Evolutionary conservation across 1,140 invertebrate species (phyloP).

Genomic region (Drosophila serrata): DNA sequence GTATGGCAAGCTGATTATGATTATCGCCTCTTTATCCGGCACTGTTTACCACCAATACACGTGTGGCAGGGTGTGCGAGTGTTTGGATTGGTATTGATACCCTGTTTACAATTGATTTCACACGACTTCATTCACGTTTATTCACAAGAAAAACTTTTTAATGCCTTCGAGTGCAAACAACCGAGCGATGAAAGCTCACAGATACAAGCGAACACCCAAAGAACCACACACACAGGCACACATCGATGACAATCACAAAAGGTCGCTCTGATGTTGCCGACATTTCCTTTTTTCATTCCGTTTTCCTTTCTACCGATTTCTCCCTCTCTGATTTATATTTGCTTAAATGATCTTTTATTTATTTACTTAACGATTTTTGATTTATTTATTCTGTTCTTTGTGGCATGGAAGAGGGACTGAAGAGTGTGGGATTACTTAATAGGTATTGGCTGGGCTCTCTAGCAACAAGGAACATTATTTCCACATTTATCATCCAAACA

Average conservation of each 20-base stretch:
- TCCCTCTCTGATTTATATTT: slow-evolving; percentile 52
- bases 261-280: slow-evolving; percentile 34
- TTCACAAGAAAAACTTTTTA: slow-evolving; percentile 77
- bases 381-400: slow-evolving; percentile 50
- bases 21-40: slow-evolving; percentile 60
- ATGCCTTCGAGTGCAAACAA: slow-evolving; percentile 76
- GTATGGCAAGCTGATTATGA: slow-evolving; percentile 64
- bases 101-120: slow-evolving; percentile 79
- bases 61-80: slow-evolving; percentile 15
- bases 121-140: slow-evolving; percentile 76
- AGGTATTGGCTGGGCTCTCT: slow-evolving; percentile 1
- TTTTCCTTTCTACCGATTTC: slow-evolving; percentile 12
- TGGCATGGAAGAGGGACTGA: background rate
- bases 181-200: slow-evolving; percentile 55
- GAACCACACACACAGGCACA: background rate
- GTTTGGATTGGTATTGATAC: slow-evolving; percentile 72
- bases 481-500: slow-evolving; percentile 71
- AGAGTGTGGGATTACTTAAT: background rate
- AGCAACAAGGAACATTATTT: slow-evolving; percentile 61
- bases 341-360: slow-evolving; percentile 75
- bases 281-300: slow-evolving; percentile 32
- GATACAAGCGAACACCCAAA: slow-evolving; percentile 12
- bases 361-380: slow-evolving; percentile 66
- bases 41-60: slow-evolving; percentile 23
- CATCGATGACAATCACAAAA: slow-evolving; percentile 41